Conservation (phyloP, 2,797 vertebrate species). For the Pteropus rufus region DNA sequence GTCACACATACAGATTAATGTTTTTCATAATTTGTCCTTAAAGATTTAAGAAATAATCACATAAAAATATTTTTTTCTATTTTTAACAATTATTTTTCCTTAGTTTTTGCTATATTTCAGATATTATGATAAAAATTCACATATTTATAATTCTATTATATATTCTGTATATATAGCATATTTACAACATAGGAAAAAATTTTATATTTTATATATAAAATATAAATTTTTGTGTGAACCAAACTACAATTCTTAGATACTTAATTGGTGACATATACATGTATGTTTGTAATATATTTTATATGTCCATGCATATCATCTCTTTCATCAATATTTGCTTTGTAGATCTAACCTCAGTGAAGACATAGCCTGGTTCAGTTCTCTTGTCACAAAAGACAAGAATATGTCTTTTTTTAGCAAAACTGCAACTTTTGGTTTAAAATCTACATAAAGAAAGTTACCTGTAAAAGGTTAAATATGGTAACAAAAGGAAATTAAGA, state of each 20-base stretch:
- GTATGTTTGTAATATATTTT: not conserved
- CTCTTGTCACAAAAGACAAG: not conserved
- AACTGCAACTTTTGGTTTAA: not conserved
- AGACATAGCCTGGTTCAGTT: not conserved
- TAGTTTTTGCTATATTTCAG: not conserved
- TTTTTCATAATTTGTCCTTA: not conserved
- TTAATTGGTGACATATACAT: not conserved
- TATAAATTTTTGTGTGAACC: not conserved
- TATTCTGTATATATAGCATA: not conserved
- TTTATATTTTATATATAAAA: not conserved
- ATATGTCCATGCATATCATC: not conserved
- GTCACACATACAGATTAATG: not conserved
- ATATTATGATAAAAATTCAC: not conserved
- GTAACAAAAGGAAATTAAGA: not conserved
- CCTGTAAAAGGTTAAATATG: not conserved
- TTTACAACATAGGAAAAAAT: not conserved
- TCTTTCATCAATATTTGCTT: not conserved
- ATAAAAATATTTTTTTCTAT: not conserved
- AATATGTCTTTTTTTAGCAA: constrained; percentile 6
- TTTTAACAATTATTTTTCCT: not conserved
- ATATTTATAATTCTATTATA: not conserved
- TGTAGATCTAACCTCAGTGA: not conserved
- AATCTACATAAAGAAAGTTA: not conserved
- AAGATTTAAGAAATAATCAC: not conserved
- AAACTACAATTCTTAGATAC: not conserved